Evolutionary conservation across 2,888 invertebrate genomes (phyloP), one percentile per base, ranked within the genome.

Genomic region (Heliconius ethilla): DNA sequence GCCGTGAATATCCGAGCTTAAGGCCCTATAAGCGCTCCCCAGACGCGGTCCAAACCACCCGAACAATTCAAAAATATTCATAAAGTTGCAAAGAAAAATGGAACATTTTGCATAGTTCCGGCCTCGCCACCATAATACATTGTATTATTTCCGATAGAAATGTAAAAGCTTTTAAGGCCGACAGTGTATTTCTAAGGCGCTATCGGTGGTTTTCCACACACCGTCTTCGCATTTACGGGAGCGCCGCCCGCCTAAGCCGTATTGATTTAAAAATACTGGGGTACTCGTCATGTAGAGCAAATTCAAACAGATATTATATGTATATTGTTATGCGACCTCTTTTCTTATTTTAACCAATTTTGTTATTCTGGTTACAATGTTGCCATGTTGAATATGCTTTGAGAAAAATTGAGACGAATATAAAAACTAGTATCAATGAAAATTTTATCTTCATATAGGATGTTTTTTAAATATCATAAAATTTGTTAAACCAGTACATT

Each of bases 121-220:
- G 83, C 84, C 84, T 81, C 73, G 82, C 81, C 85, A 86, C 86
- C 87, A 90, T 88, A 91, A 92, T 91, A 93, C 91, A 88, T 85
- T 89, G 91, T 92, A 91, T 92, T 93, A 92, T 91, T 92, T 91
- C 89, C 91, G 87, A 88, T 87, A 89, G 89, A 89, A 92, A 91
- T 91, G 89, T 91, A 90, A 94, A 93, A 93, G 94, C 94, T 94
- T 94, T 94, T 93, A 91, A 91, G 84, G 92, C 92, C 91, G 87
- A 85, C 87, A 91, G 91, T 89, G 88, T 88, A 88, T 87, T 87
- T 87, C 83, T 91, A 91, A 91, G 89, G 88, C 87, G 91, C 90
- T 90, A 90, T 89, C 87, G 89, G 82, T 85, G 86, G 86, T 87
- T 89, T 88, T 86, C 86, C 84, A 84, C 86, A 86, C 86, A 84